These are phyloP conservation scores for Malurus alboscapulatus DNA, from an alignment of 2,113 vertebrate species.

Conservation along the genomic window DNA sequence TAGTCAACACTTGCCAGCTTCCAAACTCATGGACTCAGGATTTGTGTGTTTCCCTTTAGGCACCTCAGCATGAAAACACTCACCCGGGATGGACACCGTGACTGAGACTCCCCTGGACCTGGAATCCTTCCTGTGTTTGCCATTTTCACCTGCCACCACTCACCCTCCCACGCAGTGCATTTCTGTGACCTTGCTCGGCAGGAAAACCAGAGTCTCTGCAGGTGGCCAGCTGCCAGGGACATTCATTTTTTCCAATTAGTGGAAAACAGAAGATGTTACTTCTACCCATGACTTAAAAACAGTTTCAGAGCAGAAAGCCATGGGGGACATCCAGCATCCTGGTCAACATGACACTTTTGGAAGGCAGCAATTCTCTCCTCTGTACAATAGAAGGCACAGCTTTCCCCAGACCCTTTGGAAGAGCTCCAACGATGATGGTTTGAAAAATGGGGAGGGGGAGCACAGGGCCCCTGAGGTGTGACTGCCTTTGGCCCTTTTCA, in stretches of 20 bases:
- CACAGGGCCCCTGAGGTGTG: not conserved
- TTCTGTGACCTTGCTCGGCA: not conserved
- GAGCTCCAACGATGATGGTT: not conserved
- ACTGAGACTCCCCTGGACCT: not conserved
- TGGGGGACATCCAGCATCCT: not conserved
- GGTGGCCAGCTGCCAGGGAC: not conserved
- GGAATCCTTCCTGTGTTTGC: not conserved
- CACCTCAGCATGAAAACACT: not conserved
- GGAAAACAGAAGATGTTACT: not conserved
- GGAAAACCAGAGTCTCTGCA: not conserved
- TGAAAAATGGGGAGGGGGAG: not conserved
- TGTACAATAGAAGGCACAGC: not conserved
- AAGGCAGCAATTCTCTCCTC: not conserved
- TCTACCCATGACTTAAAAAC: not conserved
- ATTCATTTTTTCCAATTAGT: slow-evolving; percentile 12
- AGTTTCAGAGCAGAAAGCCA: not conserved
- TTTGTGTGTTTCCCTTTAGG: not conserved
- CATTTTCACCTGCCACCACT: not conserved
- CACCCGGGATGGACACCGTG: not conserved
- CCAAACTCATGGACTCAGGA: not conserved
- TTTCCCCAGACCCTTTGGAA: not conserved
- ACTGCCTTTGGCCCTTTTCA: fast-evolving
- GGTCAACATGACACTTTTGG: not conserved
- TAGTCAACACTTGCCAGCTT: not conserved
- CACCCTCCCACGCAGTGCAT: not conserved